These are phyloP conservation scores for Speoplatyrhinus poulsoni DNA, from an alignment of 2,113 vertebrate species.

Conservation along the genomic window DNA sequence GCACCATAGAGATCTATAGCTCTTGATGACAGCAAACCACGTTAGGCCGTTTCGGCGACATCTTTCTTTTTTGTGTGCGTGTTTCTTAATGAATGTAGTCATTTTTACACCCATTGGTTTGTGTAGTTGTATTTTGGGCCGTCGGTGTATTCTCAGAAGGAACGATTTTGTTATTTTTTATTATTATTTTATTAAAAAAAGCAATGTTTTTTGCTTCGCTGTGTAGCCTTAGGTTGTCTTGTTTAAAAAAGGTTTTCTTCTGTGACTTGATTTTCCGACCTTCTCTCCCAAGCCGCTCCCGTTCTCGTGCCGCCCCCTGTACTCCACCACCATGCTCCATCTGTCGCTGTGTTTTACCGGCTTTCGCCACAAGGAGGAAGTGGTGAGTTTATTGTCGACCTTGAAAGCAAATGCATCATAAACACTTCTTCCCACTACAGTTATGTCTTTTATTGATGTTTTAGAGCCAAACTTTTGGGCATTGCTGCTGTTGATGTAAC, in stretches of 20 bases:
- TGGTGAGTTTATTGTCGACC: conserved; percentile 79
- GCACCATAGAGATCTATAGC: conserved; percentile 13
- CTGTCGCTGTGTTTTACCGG: conserved; percentile 94
- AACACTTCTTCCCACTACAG: no score
- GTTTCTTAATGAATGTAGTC: not conserved
- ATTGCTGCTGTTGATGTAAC: no score
- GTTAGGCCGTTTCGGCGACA: not conserved
- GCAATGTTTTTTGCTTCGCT: not conserved
- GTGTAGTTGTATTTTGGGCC: not conserved
- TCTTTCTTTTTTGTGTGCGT: not conserved
- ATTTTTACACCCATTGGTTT: not conserved
- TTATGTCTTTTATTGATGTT: no score
- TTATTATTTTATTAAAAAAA: no score
- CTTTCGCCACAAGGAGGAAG: conserved; percentile 93
- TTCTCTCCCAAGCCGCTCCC: conserved; percentile 81
- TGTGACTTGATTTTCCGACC: not conserved
- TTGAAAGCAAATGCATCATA: not conserved
- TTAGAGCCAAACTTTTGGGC: no score
- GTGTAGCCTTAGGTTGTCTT: no score
- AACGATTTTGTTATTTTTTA: not conserved
- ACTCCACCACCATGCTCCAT: conserved; percentile 90
- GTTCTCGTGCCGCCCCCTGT: conserved; percentile 90
- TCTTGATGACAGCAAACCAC: conserved; percentile 3
- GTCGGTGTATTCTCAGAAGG: not conserved
- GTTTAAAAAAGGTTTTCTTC: conserved; percentile 12